Conservation (phyloP, 1,140 invertebrate genomes). For the Sipha flava region DNA sequence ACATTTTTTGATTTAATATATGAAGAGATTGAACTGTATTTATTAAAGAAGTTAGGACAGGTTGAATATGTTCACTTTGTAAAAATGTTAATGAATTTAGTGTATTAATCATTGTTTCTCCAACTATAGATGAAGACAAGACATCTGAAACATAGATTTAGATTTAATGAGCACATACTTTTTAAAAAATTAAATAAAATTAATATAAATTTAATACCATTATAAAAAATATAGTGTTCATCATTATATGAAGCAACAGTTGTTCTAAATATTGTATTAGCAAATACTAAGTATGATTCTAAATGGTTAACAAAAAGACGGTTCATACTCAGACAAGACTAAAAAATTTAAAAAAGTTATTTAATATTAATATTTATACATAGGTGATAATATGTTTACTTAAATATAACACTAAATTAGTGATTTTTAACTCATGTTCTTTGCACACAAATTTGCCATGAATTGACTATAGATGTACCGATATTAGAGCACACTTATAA, state of each 20-base stretch:
- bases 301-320: constrained; percentile 17
- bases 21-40: constrained; percentile 24
- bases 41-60: constrained; percentile 8
- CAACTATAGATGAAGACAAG: constrained; percentile 14
- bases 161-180: not conserved
- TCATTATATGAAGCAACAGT: not conserved
- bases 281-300: constrained; percentile 8
- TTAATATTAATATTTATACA: too few species aligned
- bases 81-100: constrained; percentile 3
- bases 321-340: constrained; percentile 13
- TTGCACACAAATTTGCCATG: too few species aligned
- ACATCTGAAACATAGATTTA: constrained; percentile 2
- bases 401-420: too few species aligned
- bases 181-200: not conserved
- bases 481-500: too few species aligned
- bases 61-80: constrained; percentile 9
- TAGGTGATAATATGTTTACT: too few species aligned
- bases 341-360: not conserved
- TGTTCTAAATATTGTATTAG: constrained; percentile 9
- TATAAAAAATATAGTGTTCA: not conserved
- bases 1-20: constrained; percentile 23
- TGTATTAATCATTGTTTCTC: constrained; percentile 23
- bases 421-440: too few species aligned
- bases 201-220: not conserved
- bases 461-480: too few species aligned